Base-by-base conservation (phyloP, 2,797 vertebrate species). In the Sylvia borin region DNA sequence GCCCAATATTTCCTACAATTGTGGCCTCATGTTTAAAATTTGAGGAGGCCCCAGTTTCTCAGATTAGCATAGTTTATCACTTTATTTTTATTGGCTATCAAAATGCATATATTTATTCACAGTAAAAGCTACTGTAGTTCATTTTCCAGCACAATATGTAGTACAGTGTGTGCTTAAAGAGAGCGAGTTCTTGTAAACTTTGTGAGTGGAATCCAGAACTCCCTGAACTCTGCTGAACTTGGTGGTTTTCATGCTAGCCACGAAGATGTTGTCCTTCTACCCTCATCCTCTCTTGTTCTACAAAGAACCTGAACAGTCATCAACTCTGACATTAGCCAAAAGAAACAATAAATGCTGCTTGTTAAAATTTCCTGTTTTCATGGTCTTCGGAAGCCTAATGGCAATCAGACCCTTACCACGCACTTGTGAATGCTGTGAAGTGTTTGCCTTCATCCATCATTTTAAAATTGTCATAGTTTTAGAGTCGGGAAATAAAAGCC, bases 401-500 rank as follows among this genome's bases (percentile, higher is more conserved):
- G 10, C 26, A 43, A 38, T 32, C 21, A 64, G 36, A 84, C 9
- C 27, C 32, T 45, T 73, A 70, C 32, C 38, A 73, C 11, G 68
- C 24, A 19, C 7, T 43, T 55, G 16, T 22, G 50, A 73, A 60
- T 13, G 45, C 19, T 80, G 32, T 83, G n/a, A 91, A 65, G 16
- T 40, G 31, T 65, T 93, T 67, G 57, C 25, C 47, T 72, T 62
- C 26, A 74, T 53, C 74, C 22, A n/a, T 77, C 27, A 71, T 78
- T 83, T 92, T 62, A 83, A 90, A 84, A 65, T 15, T 20, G 32
- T 31, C 25, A 8, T 60, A 53, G 36, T 77, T 93, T 84, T 83
- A 94, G 45, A 84, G 93, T 75, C 15, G 62, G 80, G 85, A 95
- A 96, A 94, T 84, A 94, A 92, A 96, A 96, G 90, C 84, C 76